Percentiles rank a stretch among this genome's conserved stretches.
These are phyloP conservation scores for Chionodraco myersi DNA, from an alignment of 2,113 vertebrate species.

Conservation along the genomic window DNA sequence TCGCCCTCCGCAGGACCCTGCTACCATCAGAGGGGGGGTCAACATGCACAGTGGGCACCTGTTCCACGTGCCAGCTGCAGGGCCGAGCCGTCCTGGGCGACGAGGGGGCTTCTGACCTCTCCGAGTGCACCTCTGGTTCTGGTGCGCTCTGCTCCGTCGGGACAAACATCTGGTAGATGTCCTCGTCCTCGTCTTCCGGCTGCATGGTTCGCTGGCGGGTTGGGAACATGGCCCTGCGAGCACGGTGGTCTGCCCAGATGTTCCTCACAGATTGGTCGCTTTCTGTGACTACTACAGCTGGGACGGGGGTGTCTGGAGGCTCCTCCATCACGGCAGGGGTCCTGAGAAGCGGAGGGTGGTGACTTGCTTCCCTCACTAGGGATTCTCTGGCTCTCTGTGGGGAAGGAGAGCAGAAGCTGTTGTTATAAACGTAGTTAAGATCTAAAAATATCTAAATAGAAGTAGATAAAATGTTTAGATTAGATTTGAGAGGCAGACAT, in stretches of 20 bases:
- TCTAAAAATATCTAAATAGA: not conserved
- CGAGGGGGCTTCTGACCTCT: slow-evolving; percentile 53
- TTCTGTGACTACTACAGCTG: slow-evolving; percentile 82
- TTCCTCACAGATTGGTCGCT: slow-evolving; percentile 83
- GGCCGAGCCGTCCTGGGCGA: slow-evolving; percentile 84
- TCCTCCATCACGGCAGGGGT: slow-evolving; percentile 80
- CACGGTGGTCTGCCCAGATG: slow-evolving; percentile 94
- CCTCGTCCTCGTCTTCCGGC: slow-evolving; percentile 90
- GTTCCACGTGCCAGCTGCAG: slow-evolving; percentile 94
- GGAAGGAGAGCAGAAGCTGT: slow-evolving; percentile 1
- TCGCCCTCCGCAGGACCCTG: slow-evolving; percentile 90
- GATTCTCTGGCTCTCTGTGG: slow-evolving; percentile 88
- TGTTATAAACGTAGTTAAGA: not conserved
- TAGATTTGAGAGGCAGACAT: too few species aligned
- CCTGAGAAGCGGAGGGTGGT: slow-evolving; percentile 79
- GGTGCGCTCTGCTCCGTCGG: slow-evolving; percentile 84
- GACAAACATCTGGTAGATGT: slow-evolving; percentile 96
- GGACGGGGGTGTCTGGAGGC: slow-evolving; percentile 78
- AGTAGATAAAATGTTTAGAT: not conserved
- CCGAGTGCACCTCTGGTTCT: slow-evolving; percentile 77
- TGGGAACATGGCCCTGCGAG: slow-evolving; percentile 92
- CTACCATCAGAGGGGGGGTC: slow-evolving; percentile 71
- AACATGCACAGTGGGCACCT: slow-evolving; percentile 77
- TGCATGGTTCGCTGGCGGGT: slow-evolving; percentile 87
- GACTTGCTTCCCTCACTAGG: slow-evolving; percentile 84